phyloP scores from a whole-genome alignment of 2,888 invertebrate genomes.

The Hypolimnas misippus region DNA sequence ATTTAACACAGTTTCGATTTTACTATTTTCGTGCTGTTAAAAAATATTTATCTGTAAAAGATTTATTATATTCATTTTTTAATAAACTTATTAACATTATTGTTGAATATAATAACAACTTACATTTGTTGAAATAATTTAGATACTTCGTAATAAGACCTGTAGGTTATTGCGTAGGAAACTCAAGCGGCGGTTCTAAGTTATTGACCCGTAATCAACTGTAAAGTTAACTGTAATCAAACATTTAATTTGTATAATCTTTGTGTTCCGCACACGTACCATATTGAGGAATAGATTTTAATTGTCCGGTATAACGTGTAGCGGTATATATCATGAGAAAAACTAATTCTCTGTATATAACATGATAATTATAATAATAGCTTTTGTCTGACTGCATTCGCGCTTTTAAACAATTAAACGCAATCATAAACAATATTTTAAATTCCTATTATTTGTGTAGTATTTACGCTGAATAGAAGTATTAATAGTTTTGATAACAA shows the following conservation, averaged over 20 bases:
- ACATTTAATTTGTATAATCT: conserved; percentile 70
- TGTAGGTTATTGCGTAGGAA: conserved; percentile 58
- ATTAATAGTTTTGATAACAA: not conserved
- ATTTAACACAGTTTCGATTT: too few species aligned
- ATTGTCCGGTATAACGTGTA: conserved; percentile 39
- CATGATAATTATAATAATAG: conserved; percentile 1
- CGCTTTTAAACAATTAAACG: conserved; percentile 26
- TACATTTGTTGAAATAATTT: too few species aligned
- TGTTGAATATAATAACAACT: too few species aligned
- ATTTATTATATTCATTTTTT: too few species aligned
- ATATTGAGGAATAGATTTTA: conserved; percentile 54
- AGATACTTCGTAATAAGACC: conserved; percentile 38
- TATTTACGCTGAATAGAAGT: not conserved
- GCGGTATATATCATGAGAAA: conserved; percentile 37
- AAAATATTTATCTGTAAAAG: too few species aligned
- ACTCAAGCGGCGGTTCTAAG: conserved; percentile 44
- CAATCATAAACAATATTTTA: conserved; percentile 36
- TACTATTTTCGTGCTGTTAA: too few species aligned
- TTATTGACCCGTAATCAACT: conserved; percentile 70
- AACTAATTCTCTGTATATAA: not conserved
- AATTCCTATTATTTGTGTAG: not conserved
- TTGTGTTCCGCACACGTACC: conserved; percentile 58
- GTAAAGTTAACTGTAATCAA: conserved; percentile 75
- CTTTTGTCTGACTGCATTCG: not conserved
- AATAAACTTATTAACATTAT: too few species aligned